phyloP scores from a whole-genome alignment of 2,888 invertebrate genomes.

The Latrodectus hesperus region DNA sequence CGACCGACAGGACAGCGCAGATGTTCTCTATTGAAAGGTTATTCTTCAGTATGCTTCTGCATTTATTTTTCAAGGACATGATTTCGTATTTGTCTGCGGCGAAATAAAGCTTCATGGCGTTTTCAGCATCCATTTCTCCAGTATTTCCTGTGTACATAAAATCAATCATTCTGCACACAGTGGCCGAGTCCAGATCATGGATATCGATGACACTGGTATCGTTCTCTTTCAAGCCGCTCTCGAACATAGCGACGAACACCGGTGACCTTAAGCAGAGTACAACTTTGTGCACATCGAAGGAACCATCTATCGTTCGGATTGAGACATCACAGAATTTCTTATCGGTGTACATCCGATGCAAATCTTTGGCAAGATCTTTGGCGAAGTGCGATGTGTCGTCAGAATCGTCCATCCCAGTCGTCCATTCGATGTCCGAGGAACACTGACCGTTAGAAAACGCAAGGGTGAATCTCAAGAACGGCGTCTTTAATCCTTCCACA shows the following conservation, averaged over 20 bases:
- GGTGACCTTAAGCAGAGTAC: slow-evolving; percentile 9
- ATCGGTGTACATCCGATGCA: neutral
- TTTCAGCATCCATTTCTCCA: neutral
- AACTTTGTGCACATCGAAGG: slow-evolving; percentile 4
- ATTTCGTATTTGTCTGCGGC: slow-evolving; percentile 11
- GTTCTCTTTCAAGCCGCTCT: neutral
- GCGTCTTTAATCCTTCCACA: no score
- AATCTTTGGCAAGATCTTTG: neutral
- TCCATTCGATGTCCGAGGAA: neutral
- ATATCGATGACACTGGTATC: neutral
- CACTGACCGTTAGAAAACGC: neutral
- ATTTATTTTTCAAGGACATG: neutral
- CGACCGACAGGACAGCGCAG: neutral
- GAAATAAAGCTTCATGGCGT: neutral
- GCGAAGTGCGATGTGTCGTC: neutral
- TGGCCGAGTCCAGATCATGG: neutral
- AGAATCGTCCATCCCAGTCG: neutral
- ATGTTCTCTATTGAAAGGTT: neutral
- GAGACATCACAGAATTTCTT: neutral
- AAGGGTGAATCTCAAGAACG: neutral
- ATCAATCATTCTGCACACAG: neutral
- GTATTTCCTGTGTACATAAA: slow-evolving; percentile 7
- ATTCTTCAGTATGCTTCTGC: neutral
- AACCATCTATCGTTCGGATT: neutral
- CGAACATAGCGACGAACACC: slow-evolving; percentile 12